Conservation (phyloP, 1,140 invertebrate species). For the Coenobita brevimanus region DNA sequence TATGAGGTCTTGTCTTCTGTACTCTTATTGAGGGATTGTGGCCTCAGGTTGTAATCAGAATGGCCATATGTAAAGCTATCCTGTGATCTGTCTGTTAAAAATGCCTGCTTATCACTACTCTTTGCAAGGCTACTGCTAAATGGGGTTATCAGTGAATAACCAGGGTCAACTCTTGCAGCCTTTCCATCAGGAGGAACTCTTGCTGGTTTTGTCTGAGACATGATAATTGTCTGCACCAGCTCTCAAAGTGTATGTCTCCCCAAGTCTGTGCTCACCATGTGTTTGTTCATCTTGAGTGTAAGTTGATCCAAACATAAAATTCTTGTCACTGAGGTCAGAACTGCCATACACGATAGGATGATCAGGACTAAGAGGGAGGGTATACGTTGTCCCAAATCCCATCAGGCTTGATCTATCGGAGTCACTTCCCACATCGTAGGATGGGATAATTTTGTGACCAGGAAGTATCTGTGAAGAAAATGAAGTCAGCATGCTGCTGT, state of each 20-base stretch:
- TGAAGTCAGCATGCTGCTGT: too few species aligned
- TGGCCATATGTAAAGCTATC: background rate
- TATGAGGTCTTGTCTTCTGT: background rate
- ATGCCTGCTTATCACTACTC: background rate
- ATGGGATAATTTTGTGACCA: too few species aligned
- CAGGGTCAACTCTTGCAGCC: background rate
- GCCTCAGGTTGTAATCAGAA: background rate
- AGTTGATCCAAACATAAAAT: too few species aligned
- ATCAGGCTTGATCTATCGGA: background rate
- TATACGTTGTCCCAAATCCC: constrained; percentile 13
- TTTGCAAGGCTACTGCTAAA: too few species aligned
- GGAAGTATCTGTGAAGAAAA: too few species aligned
- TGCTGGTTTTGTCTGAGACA: too few species aligned
- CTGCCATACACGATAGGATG: constrained; percentile 34
- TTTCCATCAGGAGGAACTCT: constrained; percentile 13
- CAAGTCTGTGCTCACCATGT: background rate
- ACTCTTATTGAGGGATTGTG: background rate
- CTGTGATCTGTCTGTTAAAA: background rate
- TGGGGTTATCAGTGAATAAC: background rate
- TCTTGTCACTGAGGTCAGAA: too few species aligned
- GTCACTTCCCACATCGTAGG: background rate
- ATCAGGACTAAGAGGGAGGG: background rate
- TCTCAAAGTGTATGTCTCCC: background rate
- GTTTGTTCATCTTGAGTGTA: too few species aligned
- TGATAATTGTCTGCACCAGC: background rate